Conservation (phyloP, 2,797 vertebrate species). For the Acropternis orthonyx region DNA sequence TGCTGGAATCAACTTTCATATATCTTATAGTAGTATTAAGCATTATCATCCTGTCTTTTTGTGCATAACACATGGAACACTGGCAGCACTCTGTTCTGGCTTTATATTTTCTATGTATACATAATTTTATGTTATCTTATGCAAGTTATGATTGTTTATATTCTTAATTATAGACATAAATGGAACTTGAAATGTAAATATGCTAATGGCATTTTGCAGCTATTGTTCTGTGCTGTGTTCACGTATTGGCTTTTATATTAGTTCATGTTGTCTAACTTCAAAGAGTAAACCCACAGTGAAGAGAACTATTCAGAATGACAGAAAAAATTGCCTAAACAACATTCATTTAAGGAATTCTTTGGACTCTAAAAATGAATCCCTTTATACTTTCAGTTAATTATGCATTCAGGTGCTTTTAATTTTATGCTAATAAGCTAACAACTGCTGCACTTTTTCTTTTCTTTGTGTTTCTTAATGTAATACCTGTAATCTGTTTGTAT, state of each 20-base stretch:
- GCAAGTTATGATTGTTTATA: constrained; percentile 19
- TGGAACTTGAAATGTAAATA: constrained; percentile 47
- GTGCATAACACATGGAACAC: background rate
- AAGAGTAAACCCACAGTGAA: constrained; percentile 46
- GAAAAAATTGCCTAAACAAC: constrained; percentile 39
- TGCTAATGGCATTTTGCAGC: constrained; percentile 18
- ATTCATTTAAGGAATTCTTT: constrained; percentile 61
- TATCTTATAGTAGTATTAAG: background rate
- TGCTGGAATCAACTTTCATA: constrained; percentile 27
- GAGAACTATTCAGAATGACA: constrained; percentile 18
- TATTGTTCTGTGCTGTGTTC: constrained; percentile 31
- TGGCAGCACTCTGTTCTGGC: background rate
- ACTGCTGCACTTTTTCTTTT: constrained; percentile 56
- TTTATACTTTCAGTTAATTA: constrained; percentile 60
- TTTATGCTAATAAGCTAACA: constrained; percentile 64
- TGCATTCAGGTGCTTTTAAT: constrained; percentile 65
- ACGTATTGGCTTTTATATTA: constrained; percentile 47
- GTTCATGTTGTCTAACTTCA: constrained; percentile 47
- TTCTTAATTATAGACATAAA: constrained; percentile 47
- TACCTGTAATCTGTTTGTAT: constrained; percentile 44
- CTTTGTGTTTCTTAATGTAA: constrained; percentile 63
- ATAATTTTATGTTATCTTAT: constrained; percentile 1
- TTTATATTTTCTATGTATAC: constrained; percentile 25
- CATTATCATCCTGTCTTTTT: constrained; percentile 7
- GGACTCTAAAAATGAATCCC: constrained; percentile 48